These are phyloP conservation scores for Latrodectus hesperus DNA, from an alignment of 2,888 invertebrate genomes.

Conservation along the genomic window DNA sequence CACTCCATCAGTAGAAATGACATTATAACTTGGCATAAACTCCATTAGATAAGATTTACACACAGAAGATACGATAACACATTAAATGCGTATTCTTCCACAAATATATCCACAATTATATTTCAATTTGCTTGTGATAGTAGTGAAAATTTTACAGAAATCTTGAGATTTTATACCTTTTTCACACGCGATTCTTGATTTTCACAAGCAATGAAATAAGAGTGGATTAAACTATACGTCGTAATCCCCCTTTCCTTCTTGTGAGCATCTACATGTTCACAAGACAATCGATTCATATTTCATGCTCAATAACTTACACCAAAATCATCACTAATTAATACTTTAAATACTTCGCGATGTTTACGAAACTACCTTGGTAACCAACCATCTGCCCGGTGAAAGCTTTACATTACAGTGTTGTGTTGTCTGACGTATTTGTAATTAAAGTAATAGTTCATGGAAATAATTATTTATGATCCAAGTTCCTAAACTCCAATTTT, in stretches of 20 bases:
- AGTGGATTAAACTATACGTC: slow-evolving; percentile 86
- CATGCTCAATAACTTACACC: not conserved
- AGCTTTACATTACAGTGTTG: not conserved
- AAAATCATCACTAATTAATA: not conserved
- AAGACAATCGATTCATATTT: slow-evolving; percentile 82
- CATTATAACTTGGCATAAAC: no score
- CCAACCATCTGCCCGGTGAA: not conserved
- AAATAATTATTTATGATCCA: not conserved
- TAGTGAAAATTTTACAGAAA: no score
- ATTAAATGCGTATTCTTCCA: no score
- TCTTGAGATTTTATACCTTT: slow-evolving; percentile 80
- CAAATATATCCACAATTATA: no score
- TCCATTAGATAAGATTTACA: no score
- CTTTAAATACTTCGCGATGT: not conserved
- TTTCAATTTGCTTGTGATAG: no score
- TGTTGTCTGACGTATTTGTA: not conserved
- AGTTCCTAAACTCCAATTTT: no score
- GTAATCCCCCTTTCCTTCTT: slow-evolving; percentile 85
- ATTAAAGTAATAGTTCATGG: not conserved
- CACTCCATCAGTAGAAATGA: no score
- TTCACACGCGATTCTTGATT: slow-evolving; percentile 86
- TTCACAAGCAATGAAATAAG: slow-evolving; percentile 86
- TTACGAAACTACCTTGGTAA: not conserved
- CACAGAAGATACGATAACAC: no score
- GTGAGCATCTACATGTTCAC: slow-evolving; percentile 86